Conservation (phyloP, 1,140 invertebrate species). For the Lethrus apterus region DNA sequence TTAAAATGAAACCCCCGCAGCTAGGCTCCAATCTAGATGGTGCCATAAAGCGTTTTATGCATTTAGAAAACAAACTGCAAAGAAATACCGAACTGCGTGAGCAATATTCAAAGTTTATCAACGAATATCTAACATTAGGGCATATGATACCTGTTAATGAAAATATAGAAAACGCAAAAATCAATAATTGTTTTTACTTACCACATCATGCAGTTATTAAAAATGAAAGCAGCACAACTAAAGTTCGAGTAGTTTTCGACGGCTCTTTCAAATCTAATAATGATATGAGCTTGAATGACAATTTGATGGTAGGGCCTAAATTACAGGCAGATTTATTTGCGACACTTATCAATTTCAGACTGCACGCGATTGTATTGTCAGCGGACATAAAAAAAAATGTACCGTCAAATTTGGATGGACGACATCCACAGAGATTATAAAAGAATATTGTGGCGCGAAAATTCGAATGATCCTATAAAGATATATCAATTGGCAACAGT, state of each 20-base stretch:
- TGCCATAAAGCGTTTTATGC: conserved; percentile 5
- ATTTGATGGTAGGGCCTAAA: neutral
- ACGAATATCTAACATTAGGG: conserved; percentile 29
- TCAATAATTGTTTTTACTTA: too few species aligned
- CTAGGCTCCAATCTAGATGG: neutral
- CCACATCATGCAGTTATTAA: conserved; percentile 1
- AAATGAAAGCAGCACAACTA: neutral
- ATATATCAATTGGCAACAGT: conserved; percentile 26
- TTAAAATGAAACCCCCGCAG: neutral
- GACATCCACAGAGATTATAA: conserved; percentile 35
- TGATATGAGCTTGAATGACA: neutral
- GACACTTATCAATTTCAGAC: neutral
- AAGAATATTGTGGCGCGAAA: conserved; percentile 34
- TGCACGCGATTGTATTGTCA: neutral
- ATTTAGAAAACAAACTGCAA: conserved; percentile 2
- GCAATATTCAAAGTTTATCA: conserved; percentile 26
- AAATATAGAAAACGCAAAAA: too few species aligned
- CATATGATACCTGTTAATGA: too few species aligned
- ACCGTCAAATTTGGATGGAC: conserved; percentile 30
- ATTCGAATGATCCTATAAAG: conserved; percentile 17
- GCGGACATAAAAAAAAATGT: conserved; percentile 29
- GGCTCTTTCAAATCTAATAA: neutral
- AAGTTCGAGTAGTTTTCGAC: conserved; percentile 8
- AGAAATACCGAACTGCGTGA: neutral
- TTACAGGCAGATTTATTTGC: conserved; percentile 4